Evolutionary conservation across 1,140 invertebrate species (phyloP), one percentile per base, ranked within the genome.

Genomic region (Cotesia vestalis): DNA sequence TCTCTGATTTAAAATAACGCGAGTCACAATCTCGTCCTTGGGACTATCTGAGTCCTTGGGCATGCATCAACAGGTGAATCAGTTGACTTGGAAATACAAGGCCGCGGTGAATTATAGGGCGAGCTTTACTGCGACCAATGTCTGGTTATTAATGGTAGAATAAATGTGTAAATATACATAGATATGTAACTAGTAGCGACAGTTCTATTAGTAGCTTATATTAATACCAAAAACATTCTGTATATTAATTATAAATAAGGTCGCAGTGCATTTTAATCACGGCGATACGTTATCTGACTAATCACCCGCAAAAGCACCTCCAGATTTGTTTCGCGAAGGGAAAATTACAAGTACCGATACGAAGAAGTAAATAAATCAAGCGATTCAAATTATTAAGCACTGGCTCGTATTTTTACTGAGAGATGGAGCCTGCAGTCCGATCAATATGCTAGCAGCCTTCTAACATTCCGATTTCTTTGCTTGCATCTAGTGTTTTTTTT

Each of bases 371-470:
- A 9, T 46, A 46, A 46, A 46, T 38, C 60, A 60, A 34, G 14
- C 20, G 8, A 66, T 66, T 34, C n/a, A 64, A 34, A 63, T 52
- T 12, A 52, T 40, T 0, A 14, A 34, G 4, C n/a, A 20, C 14
- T 35, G 4, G 73, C 63, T 66, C 70, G 69, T 69, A 73, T 67
- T 76, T 73, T 73, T 60, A 61, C 53, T 46, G 66, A 60, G 27
- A 69, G 72, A 63, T 69, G 73, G 73, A 72, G 66, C 75, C 64
- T 75, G 77, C 75, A 73, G 73, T 73, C 73, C 78, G 81, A 83
- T 83, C 82, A 83, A 82, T 83, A 83, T 72, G 66, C 76, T 73
- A 76, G 77, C 77, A 72, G 77, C 78, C 77, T 76, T 77, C 79
- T 81, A 81, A 81, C 76, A 73, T 77, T 77, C 77, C 77, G 69